phyloP scores from a whole-genome alignment of 2,113 vertebrate genomes.

The Alligator sinensis region DNA sequence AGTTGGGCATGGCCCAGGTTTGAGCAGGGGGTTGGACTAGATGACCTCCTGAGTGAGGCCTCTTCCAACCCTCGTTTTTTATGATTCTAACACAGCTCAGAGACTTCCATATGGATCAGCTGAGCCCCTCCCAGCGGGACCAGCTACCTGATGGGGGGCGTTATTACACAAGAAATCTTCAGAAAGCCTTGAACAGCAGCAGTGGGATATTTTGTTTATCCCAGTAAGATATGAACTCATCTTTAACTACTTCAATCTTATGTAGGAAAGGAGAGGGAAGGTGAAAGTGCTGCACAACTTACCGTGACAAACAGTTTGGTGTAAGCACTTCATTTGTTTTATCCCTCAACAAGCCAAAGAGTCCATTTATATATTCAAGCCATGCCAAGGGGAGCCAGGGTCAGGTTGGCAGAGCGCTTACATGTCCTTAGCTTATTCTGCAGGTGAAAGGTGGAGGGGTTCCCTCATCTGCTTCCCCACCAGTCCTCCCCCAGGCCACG shows the following conservation, averaged over 20 bases:
- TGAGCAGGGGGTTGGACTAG: too few species aligned
- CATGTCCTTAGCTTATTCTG: background rate
- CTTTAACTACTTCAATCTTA: background rate
- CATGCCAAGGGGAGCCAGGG: background rate
- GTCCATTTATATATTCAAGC: background rate
- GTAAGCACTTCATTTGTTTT: background rate
- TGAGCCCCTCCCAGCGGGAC: too few species aligned
- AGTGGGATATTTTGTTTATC: background rate
- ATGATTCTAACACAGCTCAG: too few species aligned
- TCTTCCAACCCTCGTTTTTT: too few species aligned
- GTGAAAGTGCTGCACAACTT: background rate
- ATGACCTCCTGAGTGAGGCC: too few species aligned
- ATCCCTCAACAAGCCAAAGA: accelerated
- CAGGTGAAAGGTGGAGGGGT: background rate
- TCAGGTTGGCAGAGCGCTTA: background rate
- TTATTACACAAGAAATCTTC: background rate
- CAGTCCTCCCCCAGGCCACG: background rate
- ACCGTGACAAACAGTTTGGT: background rate
- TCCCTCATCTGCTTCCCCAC: accelerated
- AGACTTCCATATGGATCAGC: too few species aligned
- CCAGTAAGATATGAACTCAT: background rate
- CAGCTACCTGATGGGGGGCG: too few species aligned
- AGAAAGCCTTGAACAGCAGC: background rate
- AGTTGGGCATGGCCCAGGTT: too few species aligned
- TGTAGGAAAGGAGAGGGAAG: background rate